Evolutionary conservation across 2,113 vertebrate species (phyloP).

Genomic region (Anoplopoma fimbria): DNA sequence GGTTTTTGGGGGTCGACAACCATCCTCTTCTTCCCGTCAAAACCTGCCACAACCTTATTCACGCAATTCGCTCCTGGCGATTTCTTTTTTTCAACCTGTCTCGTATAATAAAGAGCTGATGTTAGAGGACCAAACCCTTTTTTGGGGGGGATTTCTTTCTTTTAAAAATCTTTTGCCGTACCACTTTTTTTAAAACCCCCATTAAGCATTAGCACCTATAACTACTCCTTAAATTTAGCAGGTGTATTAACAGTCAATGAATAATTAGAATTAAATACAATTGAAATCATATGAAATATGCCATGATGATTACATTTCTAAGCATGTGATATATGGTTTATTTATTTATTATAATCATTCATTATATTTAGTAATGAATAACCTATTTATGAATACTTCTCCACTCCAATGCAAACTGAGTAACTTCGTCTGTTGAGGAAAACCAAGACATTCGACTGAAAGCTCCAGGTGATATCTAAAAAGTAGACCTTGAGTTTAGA

Average conservation of each 20-base stretch:
- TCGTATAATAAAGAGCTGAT: background rate
- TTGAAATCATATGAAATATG: too few relatives aligned
- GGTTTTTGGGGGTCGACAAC: conserved; percentile 15
- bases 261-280: background rate
- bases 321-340: background rate
- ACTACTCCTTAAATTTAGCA: background rate
- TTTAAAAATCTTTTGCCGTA: background rate
- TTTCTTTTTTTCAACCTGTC: background rate
- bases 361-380: background rate
- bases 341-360: background rate
- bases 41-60: conserved; percentile 19
- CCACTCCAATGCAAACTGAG: background rate
- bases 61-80: background rate
- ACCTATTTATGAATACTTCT: background rate
- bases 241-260: background rate
- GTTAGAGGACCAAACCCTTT: background rate
- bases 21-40: conserved; percentile 18
- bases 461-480: too few relatives aligned
- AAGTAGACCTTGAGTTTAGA: too few relatives aligned
- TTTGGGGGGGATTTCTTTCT: too few relatives aligned
- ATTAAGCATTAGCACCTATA: background rate
- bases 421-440: background rate
- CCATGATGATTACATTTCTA: background rate
- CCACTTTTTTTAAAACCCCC: background rate
- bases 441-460: background rate